phyloP scores from a whole-genome alignment of 2,113 vertebrate species.

The Chaetodon auriga region DNA sequence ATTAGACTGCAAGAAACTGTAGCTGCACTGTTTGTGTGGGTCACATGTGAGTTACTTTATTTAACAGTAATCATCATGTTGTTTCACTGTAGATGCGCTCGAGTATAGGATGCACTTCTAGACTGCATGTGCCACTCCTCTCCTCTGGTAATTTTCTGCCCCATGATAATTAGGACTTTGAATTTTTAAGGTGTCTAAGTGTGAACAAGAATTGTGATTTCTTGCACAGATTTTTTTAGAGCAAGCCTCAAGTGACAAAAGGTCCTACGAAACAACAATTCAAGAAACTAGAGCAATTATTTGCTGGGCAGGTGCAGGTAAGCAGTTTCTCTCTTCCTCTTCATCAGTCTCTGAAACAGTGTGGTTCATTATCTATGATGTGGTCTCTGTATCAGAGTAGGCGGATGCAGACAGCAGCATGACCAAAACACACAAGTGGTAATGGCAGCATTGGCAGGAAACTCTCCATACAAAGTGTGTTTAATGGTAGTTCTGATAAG shows the following conservation, averaged over 20 bases:
- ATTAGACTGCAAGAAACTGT: constrained; percentile 19
- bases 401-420: neutral
- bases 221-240: constrained; percentile 10
- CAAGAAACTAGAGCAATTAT: constrained; percentile 6
- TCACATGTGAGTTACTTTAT: neutral
- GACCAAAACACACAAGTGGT: constrained; percentile 32
- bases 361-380: constrained; percentile 28
- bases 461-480: neutral
- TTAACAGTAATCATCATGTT: neutral
- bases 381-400: constrained; percentile 27
- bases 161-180: neutral
- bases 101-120: neutral
- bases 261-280: constrained; percentile 10
- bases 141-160: neutral
- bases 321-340: constrained; percentile 10
- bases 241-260: neutral
- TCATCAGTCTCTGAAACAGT: constrained; percentile 6
- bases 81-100: neutral
- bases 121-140: neutral
- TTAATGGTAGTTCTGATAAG: constrained; percentile 3
- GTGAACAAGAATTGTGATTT: constrained; percentile 32
- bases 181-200: constrained; percentile 10
- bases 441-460: neutral
- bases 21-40: constrained; percentile 4
- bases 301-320: constrained; percentile 11